A percentile compares a stretch with the other conserved stretches of the same genome.
Conservation (phyloP, 1,140 invertebrate genomes). For the Diachasma alloeum region DNA sequence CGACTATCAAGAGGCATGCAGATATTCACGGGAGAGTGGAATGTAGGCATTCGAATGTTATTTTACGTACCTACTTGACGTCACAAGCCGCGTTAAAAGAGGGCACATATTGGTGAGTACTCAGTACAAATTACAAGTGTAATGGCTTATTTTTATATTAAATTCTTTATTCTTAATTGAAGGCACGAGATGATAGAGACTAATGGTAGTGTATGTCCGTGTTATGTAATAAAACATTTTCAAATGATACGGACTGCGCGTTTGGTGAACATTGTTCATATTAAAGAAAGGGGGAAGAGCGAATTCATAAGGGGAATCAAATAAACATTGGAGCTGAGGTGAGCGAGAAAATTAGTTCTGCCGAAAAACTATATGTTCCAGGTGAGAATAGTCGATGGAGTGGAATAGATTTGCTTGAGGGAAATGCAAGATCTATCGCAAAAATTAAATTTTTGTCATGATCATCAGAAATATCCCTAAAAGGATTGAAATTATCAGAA, state of each 20-base stretch:
- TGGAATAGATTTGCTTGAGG: too few relatives aligned
- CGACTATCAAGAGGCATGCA: too few relatives aligned
- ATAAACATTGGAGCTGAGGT: not conserved
- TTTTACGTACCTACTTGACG: slow-evolving; percentile 63
- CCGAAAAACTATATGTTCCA: too few relatives aligned
- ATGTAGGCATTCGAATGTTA: not conserved
- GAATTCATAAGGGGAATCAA: not conserved
- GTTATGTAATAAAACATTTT: not conserved
- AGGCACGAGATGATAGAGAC: slow-evolving; percentile 7
- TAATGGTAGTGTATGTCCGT: not conserved
- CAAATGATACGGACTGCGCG: slow-evolving; percentile 8
- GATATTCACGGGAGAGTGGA: not conserved
- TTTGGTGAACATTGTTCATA: not conserved
- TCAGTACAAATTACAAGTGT: slow-evolving; percentile 47
- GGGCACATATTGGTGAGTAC: slow-evolving; percentile 64
- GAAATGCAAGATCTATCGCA: too few relatives aligned
- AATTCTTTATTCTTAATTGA: not conserved
- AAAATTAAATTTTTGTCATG: too few relatives aligned
- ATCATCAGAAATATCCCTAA: too few relatives aligned
- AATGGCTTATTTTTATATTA: not conserved
- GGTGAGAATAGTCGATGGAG: too few relatives aligned
- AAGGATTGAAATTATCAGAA: too few relatives aligned
- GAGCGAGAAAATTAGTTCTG: too few relatives aligned
- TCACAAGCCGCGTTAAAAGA: slow-evolving; percentile 66
- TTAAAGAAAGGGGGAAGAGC: not conserved